phyloP scores from a whole-genome alignment of 2,113 vertebrate species.

The Rhadina sibilatrix region DNA sequence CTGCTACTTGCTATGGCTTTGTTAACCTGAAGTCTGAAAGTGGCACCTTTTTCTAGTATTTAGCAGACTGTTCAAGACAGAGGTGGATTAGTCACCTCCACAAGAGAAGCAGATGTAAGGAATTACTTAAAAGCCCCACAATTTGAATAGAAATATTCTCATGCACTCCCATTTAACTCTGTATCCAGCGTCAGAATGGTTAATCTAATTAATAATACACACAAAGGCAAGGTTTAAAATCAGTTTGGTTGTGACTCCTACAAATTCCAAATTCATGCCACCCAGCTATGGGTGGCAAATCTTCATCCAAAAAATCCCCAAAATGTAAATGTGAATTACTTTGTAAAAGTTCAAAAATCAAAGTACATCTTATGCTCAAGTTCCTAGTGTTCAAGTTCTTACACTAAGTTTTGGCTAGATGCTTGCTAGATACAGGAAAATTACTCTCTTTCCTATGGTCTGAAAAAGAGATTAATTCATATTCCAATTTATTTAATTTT shows the following conservation, averaged over 20 bases:
- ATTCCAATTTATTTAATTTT: background rate
- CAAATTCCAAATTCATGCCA: background rate
- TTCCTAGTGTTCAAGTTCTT: background rate
- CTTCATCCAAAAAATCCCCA: background rate
- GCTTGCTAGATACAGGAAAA: background rate
- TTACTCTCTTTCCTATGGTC: background rate
- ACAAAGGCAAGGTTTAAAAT: background rate
- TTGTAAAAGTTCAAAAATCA: background rate
- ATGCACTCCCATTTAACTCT: background rate
- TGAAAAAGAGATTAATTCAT: background rate
- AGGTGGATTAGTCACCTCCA: background rate
- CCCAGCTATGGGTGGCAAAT: background rate
- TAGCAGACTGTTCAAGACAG: background rate
- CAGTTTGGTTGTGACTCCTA: background rate
- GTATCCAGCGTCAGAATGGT: background rate
- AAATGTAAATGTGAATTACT: background rate
- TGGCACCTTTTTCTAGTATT: background rate
- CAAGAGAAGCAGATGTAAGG: background rate
- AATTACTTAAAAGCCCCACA: background rate
- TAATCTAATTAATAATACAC: background rate
- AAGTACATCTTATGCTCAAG: background rate
- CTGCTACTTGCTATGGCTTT: background rate
- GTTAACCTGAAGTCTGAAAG: fast-evolving
- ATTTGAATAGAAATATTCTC: background rate
- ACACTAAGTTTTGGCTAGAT: background rate